Conservation (phyloP, 1,140 invertebrate species). For the Maniola jurtina region DNA sequence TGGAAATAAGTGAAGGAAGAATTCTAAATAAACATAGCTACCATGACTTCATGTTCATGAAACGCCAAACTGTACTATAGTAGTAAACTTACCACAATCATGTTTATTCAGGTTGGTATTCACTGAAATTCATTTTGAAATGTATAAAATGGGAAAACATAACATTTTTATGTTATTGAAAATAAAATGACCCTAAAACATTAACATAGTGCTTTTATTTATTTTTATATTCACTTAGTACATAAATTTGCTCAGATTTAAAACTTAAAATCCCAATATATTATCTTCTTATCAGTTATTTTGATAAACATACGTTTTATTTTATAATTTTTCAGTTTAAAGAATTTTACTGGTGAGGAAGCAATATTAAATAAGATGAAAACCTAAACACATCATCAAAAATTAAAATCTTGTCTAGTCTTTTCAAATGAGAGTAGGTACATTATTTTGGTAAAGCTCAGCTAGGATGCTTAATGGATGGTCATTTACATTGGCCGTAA, state of each 20-base stretch:
- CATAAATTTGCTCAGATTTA: not conserved
- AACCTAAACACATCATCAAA: too few relatives aligned
- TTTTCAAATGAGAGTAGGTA: too few relatives aligned
- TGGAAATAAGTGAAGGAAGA: conserved; percentile 77
- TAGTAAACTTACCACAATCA: conserved; percentile 61
- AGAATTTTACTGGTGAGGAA: not conserved
- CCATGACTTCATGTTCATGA: conserved; percentile 58
- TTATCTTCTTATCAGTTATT: not conserved
- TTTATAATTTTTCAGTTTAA: not conserved
- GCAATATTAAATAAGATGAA: too few relatives aligned
- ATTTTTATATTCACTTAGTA: not conserved
- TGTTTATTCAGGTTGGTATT: conserved; percentile 68
- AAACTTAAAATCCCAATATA: not conserved
- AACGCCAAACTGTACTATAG: conserved; percentile 71
- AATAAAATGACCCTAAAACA: conserved; percentile 80
- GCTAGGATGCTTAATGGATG: too few relatives aligned
- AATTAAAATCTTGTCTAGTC: too few relatives aligned
- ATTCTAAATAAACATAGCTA: conserved; percentile 50
- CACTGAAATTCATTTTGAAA: conserved; percentile 72
- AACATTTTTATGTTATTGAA: conserved; percentile 81
- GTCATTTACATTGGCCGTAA: too few relatives aligned
- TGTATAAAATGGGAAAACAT: conserved; percentile 77
- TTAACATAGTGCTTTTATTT: conserved; percentile 39
- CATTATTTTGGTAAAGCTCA: too few relatives aligned
- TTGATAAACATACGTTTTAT: not conserved